Percentiles rank a stretch among this genome's conserved stretches.
Evolutionary conservation across 2,113 vertebrate species (phyloP).

Genomic region (Herpailurus yagouaroundi): DNA sequence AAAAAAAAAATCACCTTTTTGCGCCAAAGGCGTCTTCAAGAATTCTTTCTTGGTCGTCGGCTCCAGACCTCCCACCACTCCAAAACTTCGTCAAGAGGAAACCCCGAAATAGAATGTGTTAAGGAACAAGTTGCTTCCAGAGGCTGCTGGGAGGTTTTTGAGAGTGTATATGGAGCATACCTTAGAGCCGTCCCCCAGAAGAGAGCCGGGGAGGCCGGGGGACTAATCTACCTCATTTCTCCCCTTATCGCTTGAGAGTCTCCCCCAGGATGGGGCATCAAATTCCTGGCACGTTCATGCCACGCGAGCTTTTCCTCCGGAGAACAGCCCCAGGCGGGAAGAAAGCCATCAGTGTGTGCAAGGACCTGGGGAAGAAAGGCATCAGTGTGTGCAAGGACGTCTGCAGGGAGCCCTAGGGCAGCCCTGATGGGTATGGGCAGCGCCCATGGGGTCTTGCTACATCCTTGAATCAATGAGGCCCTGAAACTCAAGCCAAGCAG

Average conservation of each 20-base stretch:
- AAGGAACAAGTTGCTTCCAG: not conserved
- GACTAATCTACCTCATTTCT: fast-evolving
- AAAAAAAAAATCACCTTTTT: too few relatives aligned
- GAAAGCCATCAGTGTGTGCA: not conserved
- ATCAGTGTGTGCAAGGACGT: not conserved
- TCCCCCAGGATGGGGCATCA: not conserved
- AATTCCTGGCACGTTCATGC: not conserved
- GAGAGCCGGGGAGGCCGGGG: too few relatives aligned
- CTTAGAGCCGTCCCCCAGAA: not conserved
- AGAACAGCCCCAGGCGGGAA: not conserved
- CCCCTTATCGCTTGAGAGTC: not conserved
- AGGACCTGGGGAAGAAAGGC: not conserved
- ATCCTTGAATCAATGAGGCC: too few relatives aligned
- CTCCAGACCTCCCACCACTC: too few relatives aligned
- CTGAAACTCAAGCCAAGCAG: not conserved
- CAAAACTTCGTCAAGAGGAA: not conserved
- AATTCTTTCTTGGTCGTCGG: too few relatives aligned
- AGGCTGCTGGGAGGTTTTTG: not conserved
- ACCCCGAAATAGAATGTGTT: not conserved
- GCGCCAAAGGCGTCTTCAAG: too few relatives aligned
- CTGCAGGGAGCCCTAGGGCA: not conserved
- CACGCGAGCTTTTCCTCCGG: not conserved
- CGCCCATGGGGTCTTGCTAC: fast-evolving
- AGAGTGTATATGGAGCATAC: fast-evolving
- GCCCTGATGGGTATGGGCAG: fast-evolving